These are phyloP conservation scores for Parotocinclus haroldoi DNA, from an alignment of 2,797 vertebrate species.

Conservation along the genomic window DNA sequence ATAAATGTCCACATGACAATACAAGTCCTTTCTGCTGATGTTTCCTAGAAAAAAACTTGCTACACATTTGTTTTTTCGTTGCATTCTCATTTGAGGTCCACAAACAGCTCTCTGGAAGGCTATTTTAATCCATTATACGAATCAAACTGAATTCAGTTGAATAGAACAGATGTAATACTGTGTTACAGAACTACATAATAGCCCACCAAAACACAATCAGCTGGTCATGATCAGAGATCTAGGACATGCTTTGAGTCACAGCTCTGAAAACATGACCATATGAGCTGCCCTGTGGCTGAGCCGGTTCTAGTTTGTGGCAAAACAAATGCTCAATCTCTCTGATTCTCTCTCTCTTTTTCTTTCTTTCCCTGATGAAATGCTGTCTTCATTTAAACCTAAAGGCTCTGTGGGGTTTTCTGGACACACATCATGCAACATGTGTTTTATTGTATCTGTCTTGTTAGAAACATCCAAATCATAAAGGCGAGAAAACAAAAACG, in stretches of 20 bases:
- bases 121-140: no score
- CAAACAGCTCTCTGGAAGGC: no score
- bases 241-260: slow-evolving; percentile 3
- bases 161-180: no score
- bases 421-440: slow-evolving; percentile 36
- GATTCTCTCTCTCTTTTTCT: background rate
- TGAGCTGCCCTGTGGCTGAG: slow-evolving; percentile 3
- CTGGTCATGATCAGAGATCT: slow-evolving; percentile 18
- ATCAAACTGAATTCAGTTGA: no score
- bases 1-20: no score
- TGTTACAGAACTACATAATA: background rate
- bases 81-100: no score
- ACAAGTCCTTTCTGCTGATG: no score
- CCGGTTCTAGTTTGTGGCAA: background rate
- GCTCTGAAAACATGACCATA: slow-evolving; percentile 12
- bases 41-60: no score
- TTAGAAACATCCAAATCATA: slow-evolving; percentile 27
- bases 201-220: slow-evolving; percentile 21
- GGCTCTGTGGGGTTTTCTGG: background rate
- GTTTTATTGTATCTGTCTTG: slow-evolving; percentile 47
- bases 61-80: no score
- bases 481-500: slow-evolving; percentile 34
- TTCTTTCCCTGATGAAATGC: slow-evolving; percentile 16
- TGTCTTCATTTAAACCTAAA: slow-evolving; percentile 26
- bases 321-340: background rate